These are phyloP conservation scores for Onychomys leucogaster DNA, from an alignment of 2,797 vertebrate species.

Conservation along the genomic window DNA sequence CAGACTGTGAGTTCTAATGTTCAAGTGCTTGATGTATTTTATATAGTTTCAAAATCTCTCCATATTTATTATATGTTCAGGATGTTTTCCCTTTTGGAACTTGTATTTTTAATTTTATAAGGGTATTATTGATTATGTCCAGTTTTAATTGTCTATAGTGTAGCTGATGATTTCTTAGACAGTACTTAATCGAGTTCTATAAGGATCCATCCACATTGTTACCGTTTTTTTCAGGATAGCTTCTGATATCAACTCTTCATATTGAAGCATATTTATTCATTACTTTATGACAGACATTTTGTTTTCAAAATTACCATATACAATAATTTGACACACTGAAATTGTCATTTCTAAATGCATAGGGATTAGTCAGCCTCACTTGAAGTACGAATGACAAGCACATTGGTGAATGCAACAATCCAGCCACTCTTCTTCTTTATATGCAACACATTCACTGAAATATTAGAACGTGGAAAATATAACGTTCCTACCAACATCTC, in stretches of 20 bases:
- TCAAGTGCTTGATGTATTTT: not conserved
- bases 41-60: not conserved
- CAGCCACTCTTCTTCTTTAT: constrained; percentile 83
- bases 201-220: not conserved
- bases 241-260: constrained; percentile 28
- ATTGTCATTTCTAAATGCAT: constrained; percentile 71
- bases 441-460: constrained; percentile 86
- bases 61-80: not conserved
- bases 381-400: constrained; percentile 77
- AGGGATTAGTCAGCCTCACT: constrained; percentile 71
- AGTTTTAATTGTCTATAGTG: not conserved
- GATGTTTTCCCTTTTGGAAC: not conserved
- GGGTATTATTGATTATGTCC: not conserved
- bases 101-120: not conserved
- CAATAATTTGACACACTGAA: constrained; percentile 57
- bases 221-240: constrained; percentile 28
- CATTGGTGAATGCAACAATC: constrained; percentile 79
- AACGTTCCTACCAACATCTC: constrained; percentile 84
- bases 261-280: constrained; percentile 49
- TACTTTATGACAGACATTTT: not conserved
- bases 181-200: constrained; percentile 37
- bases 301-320: constrained; percentile 37
- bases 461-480: constrained; percentile 86
- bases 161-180: not conserved
- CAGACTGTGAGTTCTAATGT: not conserved